Base-by-base conservation (phyloP, 1,140 invertebrate genomes). In the Pseudachorutes palmiensis region DNA sequence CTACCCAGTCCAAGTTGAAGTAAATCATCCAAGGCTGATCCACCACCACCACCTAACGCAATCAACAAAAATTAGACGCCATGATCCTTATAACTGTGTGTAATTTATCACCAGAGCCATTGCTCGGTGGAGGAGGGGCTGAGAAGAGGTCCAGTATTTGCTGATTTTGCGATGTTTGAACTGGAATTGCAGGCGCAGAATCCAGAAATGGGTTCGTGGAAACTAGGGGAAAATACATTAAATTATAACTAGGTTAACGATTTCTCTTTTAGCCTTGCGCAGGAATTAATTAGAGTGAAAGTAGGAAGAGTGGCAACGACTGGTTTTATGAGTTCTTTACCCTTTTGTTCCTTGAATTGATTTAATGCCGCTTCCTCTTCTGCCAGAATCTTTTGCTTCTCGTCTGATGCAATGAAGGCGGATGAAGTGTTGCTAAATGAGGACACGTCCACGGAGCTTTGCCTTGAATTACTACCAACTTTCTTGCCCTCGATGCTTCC, bases 291-390 rank as follows among this genome's bases (percentile, higher is more conserved):
- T 41, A 48, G 60, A 74, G 64, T 51, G n/a, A 12, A 60, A 59
- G 60, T 0, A 48, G 65, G 61, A 63, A n/a, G n/a, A n/a, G n/a
- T n/a, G n/a, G n/a, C n/a, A n/a, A n/a, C n/a, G n/a, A n/a, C n/a
- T n/a, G n/a, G n/a, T n/a, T n/a, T n/a, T n/a, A n/a, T n/a, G n/a
- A 9, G 30, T 12, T 12, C 30, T 3, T 48, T 64, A 68, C 67
- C 63, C 61, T 71, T 41, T 68, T 75, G 77, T 81, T 94, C 93
- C 86, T 95, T 97, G 75, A 95, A 91, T 77, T 95, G 91, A 80
- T 92, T 94, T 82, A 97, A 88, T 33, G 89, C 89, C 31, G 91
- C 91, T 79, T 95, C 92, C 80, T 97, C 94, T 78, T 98, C 94
- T 57, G 94, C 94, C 31, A 97, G 80, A 33, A 88, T 91, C 77